Conservation (phyloP, 2,113 vertebrate species). For the Sitta europaea region DNA sequence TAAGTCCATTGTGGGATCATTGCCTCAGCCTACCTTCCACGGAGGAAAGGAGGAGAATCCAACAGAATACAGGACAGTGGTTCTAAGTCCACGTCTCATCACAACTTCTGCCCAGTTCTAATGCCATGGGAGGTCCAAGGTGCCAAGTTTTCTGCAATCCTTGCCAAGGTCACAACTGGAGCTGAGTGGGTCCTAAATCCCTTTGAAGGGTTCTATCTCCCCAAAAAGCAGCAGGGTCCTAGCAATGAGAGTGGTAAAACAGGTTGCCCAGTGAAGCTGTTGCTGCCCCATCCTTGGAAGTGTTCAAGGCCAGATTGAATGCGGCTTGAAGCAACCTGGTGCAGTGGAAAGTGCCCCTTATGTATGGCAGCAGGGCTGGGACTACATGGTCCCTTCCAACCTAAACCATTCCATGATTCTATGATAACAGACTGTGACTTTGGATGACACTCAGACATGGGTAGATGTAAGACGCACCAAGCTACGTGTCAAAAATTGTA, state of each 20-base stretch:
- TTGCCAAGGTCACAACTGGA: background rate
- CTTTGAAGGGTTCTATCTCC: background rate
- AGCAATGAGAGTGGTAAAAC: background rate
- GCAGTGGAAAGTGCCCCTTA: background rate
- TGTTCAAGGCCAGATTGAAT: background rate
- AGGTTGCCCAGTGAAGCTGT: background rate
- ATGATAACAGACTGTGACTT: background rate
- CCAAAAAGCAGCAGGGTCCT: background rate
- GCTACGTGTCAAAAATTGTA: background rate
- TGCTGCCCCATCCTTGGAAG: background rate
- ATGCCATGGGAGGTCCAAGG: background rate
- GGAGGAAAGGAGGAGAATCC: background rate
- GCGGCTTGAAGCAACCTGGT: background rate
- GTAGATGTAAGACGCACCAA: background rate
- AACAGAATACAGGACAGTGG: background rate
- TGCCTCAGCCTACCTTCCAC: background rate
- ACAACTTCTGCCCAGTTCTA: background rate
- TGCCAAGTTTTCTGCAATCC: background rate
- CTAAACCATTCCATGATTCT: background rate
- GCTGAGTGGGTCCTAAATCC: background rate
- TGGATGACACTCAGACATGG: rapidly evolving
- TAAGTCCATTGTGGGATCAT: background rate
- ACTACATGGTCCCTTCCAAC: background rate
- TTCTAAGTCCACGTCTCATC: background rate
- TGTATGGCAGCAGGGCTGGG: background rate